These are phyloP conservation scores for Fistularia tabacaria DNA, from an alignment of 2,797 vertebrate species.

Conservation along the genomic window DNA sequence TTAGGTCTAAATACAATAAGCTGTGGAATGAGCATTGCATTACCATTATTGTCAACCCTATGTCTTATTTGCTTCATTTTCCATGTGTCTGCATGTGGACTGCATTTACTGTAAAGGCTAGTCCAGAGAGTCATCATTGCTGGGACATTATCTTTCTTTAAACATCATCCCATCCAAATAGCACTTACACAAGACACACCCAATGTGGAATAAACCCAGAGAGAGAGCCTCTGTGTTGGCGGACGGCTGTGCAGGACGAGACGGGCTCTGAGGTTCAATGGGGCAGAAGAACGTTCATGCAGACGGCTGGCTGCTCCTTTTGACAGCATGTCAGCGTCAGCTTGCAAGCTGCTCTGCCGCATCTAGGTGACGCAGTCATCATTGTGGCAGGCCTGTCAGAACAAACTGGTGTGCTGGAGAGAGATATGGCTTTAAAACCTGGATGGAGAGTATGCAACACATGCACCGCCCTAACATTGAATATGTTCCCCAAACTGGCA, in stretches of 20 bases:
- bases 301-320: constrained; percentile 90
- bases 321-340: constrained; percentile 80
- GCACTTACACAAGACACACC: constrained; percentile 4
- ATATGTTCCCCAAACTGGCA: constrained; percentile 92
- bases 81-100: no score
- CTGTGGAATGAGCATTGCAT: neutral
- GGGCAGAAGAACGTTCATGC: constrained; percentile 78
- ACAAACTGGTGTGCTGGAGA: constrained; percentile 80
- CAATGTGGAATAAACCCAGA: constrained; percentile 1
- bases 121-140: no score
- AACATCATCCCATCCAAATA: constrained; percentile 18
- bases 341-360: constrained; percentile 86
- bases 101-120: no score
- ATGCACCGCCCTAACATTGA: constrained; percentile 85
- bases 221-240: constrained; percentile 31
- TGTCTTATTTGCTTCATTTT: neutral
- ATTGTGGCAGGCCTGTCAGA: constrained; percentile 92
- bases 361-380: constrained; percentile 85
- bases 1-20: no score
- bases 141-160: neutral
- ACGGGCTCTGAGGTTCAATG: constrained; percentile 73
- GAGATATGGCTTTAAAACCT: constrained; percentile 77
- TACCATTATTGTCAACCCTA: neutral
- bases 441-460: constrained; percentile 86
- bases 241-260: constrained; percentile 41